Percentiles rank a stretch among this genome's conserved stretches.
phyloP scores from a whole-genome alignment of 2,113 vertebrate genomes.

The Sisor rabdophorus region DNA sequence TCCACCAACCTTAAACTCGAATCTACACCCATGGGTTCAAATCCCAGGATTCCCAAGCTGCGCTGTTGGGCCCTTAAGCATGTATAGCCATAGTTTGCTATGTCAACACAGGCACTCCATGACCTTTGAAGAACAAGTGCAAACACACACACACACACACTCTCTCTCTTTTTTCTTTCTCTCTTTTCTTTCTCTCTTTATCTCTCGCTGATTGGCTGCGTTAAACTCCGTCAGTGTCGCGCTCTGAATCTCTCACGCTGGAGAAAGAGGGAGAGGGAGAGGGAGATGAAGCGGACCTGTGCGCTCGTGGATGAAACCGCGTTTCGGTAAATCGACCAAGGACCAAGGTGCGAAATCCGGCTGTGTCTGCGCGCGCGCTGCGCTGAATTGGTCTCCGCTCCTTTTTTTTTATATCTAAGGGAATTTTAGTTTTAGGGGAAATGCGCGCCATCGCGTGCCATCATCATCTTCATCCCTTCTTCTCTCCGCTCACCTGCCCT shows the following conservation, averaged over 20 bases:
- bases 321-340: conserved; percentile 25
- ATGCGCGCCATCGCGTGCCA: conserved; percentile 37
- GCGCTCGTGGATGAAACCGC: conserved; percentile 26
- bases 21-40: too few species aligned
- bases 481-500: neutral
- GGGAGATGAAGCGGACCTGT: conserved; percentile 2
- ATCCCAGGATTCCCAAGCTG: too few species aligned
- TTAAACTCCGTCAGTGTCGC: conserved; percentile 29
- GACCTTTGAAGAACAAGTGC: conserved; percentile 18
- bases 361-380: conserved; percentile 8
- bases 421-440: neutral
- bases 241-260: neutral
- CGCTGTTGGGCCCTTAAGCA: neutral
- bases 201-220: conserved; percentile 31
- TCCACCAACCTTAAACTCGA: too few species aligned
- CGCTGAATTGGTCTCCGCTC: neutral
- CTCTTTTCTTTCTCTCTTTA: conserved; percentile 10
- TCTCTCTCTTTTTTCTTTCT: neutral
- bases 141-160: neutral
- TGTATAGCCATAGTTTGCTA: neutral
- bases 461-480: neutral
- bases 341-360: neutral
- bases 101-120: neutral
- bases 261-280: neutral
- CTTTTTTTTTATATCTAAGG: neutral